These are phyloP conservation scores for Equus przewalskii DNA, from an alignment of 2,113 vertebrate genomes.

Conservation along the genomic window DNA sequence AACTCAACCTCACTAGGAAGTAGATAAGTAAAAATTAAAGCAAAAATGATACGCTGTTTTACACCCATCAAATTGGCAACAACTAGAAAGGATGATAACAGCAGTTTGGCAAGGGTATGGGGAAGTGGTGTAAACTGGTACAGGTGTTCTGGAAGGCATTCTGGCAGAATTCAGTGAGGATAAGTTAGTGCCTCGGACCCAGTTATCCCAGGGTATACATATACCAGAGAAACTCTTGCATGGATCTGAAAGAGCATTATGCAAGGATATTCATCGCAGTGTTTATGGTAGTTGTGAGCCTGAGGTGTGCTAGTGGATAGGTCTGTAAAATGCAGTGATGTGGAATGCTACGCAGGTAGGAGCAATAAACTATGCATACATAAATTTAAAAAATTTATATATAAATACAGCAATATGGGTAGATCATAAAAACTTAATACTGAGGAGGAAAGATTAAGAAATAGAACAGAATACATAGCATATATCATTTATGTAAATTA, in stretches of 20 bases:
- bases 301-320: background rate
- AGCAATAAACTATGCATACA: background rate
- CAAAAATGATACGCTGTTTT: background rate
- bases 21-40: background rate
- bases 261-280: background rate
- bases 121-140: background rate
- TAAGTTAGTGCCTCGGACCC: background rate
- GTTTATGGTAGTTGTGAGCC: background rate
- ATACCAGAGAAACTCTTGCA: background rate
- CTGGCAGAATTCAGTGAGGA: background rate
- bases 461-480: background rate
- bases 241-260: background rate
- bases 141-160: background rate
- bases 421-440: background rate
- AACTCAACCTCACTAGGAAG: background rate
- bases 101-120: background rate
- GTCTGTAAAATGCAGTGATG: background rate
- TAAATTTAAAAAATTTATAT: background rate
- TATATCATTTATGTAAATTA: background rate
- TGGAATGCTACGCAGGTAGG: background rate
- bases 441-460: background rate
- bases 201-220: background rate
- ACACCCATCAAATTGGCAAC: background rate
- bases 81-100: background rate
- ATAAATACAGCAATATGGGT: background rate